phyloP scores from a whole-genome alignment of 2,888 invertebrate species.

The Acheta domesticus region DNA sequence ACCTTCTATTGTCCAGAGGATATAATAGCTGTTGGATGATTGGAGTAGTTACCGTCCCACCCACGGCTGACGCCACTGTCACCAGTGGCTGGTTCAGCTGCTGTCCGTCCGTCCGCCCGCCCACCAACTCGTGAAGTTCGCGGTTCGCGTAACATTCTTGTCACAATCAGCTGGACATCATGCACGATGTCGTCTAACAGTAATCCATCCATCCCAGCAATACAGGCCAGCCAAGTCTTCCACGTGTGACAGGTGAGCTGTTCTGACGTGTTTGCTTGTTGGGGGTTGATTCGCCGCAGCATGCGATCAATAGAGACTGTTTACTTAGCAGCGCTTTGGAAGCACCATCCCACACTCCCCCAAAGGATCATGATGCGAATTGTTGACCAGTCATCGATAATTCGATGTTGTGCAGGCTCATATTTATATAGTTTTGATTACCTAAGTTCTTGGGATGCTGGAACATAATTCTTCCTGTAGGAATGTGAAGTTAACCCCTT shows the following conservation, averaged over 20 bases:
- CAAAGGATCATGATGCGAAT: too few species aligned
- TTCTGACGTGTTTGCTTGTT: not conserved
- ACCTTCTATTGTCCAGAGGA: not conserved
- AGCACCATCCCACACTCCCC: not conserved
- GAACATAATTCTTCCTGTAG: too few species aligned
- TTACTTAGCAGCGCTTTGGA: not conserved
- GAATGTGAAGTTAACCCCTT: too few species aligned
- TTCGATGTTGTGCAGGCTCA: too few species aligned
- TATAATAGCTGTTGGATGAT: not conserved
- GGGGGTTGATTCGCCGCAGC: not conserved
- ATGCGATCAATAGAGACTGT: not conserved
- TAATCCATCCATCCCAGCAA: not conserved
- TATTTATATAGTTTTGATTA: too few species aligned
- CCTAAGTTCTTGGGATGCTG: too few species aligned
- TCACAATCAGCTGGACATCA: not conserved
- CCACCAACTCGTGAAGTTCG: not conserved
- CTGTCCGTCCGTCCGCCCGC: constrained; percentile 18
- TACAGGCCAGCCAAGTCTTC: not conserved
- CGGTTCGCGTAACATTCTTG: not conserved
- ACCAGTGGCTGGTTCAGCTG: not conserved
- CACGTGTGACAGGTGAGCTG: constrained; percentile 4
- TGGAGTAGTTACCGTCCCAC: not conserved
- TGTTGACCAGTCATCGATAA: too few species aligned
- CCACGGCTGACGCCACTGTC: constrained; percentile 1
- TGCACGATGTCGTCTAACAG: not conserved